Conservation (phyloP, 1,140 invertebrate genomes). For the Cataglyphis hispanica region DNA sequence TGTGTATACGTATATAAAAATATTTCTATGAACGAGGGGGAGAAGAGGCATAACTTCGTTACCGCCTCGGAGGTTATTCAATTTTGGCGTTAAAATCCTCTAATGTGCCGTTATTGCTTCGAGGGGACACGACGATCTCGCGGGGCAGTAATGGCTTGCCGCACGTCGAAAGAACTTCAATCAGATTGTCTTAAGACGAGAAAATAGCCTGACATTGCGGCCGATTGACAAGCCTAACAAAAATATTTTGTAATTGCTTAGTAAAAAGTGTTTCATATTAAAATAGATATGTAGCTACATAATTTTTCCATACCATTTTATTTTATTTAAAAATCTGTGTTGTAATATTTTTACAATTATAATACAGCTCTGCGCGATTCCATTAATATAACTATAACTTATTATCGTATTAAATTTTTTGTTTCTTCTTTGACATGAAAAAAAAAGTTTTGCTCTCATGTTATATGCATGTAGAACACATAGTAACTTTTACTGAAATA, state of each 20-base stretch:
- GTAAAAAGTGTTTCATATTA: conserved; percentile 21
- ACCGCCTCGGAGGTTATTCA: conserved; percentile 83
- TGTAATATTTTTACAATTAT: conserved; percentile 1
- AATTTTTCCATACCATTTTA: not conserved
- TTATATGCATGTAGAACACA: not conserved
- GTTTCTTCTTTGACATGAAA: not conserved
- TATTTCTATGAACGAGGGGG: conserved; percentile 79
- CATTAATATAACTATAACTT: not conserved
- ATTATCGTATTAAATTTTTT: conserved; percentile 10
- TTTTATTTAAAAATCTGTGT: not conserved
- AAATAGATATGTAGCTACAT: not conserved
- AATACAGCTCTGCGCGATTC: not conserved
- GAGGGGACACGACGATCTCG: conserved; percentile 39
- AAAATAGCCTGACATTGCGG: conserved; percentile 43
- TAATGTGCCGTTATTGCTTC: conserved; percentile 84
- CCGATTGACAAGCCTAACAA: conserved; percentile 39
- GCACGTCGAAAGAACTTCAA: conserved; percentile 67
- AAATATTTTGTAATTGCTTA: conserved; percentile 21
- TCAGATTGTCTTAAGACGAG: conserved; percentile 67
- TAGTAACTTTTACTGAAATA: not conserved
- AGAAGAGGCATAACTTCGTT: conserved; percentile 79
- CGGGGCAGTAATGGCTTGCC: conserved; percentile 77
- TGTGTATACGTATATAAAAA: conserved; percentile 64
- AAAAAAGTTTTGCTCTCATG: not conserved
- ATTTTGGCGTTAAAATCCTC: conserved; percentile 85